phyloP scores from a whole-genome alignment of 1,140 invertebrate species.

The Lasioglossum albipes region DNA sequence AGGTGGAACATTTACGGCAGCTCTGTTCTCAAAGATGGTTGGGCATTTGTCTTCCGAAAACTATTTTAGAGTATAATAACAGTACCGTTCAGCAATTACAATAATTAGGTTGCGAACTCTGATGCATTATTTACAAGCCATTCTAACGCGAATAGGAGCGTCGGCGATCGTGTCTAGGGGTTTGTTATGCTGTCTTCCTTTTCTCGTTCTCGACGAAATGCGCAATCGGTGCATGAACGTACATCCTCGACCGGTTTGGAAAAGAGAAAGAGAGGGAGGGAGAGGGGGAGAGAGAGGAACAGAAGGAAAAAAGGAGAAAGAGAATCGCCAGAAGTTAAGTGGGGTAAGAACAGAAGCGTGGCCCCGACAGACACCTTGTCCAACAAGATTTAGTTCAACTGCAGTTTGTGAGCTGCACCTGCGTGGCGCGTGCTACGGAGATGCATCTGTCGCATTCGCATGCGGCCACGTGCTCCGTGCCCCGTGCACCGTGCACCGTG shows the following conservation, averaged over 20 bases:
- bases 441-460: conserved; percentile 61
- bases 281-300: not conserved
- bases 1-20: too few species aligned
- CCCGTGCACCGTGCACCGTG: too few species aligned
- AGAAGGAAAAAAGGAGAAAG: conserved; percentile 5
- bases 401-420: conserved; percentile 53
- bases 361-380: conserved; percentile 54
- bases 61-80: too few species aligned
- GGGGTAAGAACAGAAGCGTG: conserved; percentile 37
- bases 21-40: too few species aligned
- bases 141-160: too few species aligned
- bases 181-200: not conserved
- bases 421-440: conserved; percentile 63
- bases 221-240: conserved; percentile 9
- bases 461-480: conserved; percentile 33
- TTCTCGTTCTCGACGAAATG: not conserved
- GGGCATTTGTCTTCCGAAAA: too few species aligned
- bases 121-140: too few species aligned
- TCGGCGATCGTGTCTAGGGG: too few species aligned
- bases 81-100: too few species aligned
- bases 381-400: conserved; percentile 62
- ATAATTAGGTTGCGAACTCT: too few species aligned
- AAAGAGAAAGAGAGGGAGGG: not conserved
- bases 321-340: conserved; percentile 33
- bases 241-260: conserved; percentile 21